These are phyloP conservation scores for Ceratotherium simum DNA, from an alignment of 2,113 vertebrate genomes.

Conservation along the genomic window DNA sequence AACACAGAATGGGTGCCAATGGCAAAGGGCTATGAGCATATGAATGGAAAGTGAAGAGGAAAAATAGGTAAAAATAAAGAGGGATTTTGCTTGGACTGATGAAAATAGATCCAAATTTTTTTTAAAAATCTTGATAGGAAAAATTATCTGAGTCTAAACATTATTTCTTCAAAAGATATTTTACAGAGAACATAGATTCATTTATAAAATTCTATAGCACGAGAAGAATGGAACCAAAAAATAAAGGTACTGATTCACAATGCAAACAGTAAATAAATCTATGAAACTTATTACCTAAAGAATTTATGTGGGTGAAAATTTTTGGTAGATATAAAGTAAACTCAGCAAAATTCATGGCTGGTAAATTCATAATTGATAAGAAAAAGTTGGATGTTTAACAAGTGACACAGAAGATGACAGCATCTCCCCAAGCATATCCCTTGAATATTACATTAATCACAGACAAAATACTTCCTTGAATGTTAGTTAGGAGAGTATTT, in stretches of 20 bases:
- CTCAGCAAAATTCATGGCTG: background rate
- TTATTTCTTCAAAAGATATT: conserved; percentile 7
- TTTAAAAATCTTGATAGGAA: background rate
- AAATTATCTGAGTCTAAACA: background rate
- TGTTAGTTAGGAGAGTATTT: background rate
- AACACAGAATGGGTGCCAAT: background rate
- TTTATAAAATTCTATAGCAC: background rate
- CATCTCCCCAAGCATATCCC: background rate
- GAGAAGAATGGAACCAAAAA: background rate
- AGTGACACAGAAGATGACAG: background rate
- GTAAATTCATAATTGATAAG: background rate
- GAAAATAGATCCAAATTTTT: background rate
- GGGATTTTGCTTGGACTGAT: background rate
- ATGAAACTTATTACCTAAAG: background rate
- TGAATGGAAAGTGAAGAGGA: background rate
- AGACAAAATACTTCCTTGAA: background rate
- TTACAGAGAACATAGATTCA: background rate
- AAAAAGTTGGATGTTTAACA: background rate
- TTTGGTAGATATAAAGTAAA: background rate
- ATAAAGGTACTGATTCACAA: background rate
- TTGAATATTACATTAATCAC: background rate
- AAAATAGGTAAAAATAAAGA: background rate
- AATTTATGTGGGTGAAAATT: background rate
- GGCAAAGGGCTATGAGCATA: background rate
- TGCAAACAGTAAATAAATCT: background rate